Percentiles rank a stretch among this genome's conserved stretches.
phyloP scores from a whole-genome alignment of 2,888 invertebrate genomes.

The Phyto melanocephala region DNA sequence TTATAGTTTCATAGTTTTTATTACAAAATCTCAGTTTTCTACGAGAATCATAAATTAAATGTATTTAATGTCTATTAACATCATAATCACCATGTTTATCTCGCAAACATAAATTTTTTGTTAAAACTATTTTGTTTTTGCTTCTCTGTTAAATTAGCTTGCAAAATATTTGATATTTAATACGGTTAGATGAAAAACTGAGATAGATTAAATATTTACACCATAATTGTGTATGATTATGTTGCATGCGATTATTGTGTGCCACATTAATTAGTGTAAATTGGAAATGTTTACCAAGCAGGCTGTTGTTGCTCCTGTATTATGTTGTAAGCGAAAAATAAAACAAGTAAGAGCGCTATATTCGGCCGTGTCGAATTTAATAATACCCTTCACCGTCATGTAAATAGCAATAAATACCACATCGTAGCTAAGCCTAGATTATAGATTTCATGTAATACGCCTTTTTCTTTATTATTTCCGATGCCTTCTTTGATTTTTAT shows the following conservation, averaged over 20 bases:
- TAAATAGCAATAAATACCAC: too few relatives aligned
- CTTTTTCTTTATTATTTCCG: too few relatives aligned
- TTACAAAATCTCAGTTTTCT: neutral
- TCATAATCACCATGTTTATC: slow-evolving; percentile 60
- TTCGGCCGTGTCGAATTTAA: too few relatives aligned
- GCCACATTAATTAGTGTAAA: slow-evolving; percentile 42
- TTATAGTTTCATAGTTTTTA: slow-evolving; percentile 20
- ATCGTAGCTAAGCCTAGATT: too few relatives aligned
- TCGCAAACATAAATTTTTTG: slow-evolving; percentile 51
- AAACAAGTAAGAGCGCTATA: too few relatives aligned
- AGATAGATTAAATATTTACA: slow-evolving; percentile 38
- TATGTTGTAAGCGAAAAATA: neutral
- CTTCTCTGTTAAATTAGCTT: neutral
- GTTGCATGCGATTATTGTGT: slow-evolving; percentile 46
- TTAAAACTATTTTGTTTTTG: neutral
- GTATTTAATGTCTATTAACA: slow-evolving; percentile 59
- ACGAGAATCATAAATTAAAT: slow-evolving; percentile 49
- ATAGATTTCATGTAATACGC: too few relatives aligned
- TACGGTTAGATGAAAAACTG: slow-evolving; percentile 26
- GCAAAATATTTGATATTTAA: slow-evolving; percentile 51
- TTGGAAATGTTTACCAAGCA: neutral
- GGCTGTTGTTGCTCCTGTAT: neutral
- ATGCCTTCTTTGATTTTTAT: too few relatives aligned
- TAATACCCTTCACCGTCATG: too few relatives aligned
- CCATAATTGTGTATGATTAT: slow-evolving; percentile 35